Base-by-base conservation (phyloP, 2,888 invertebrate species). In the Xestia rhomboidea region DNA sequence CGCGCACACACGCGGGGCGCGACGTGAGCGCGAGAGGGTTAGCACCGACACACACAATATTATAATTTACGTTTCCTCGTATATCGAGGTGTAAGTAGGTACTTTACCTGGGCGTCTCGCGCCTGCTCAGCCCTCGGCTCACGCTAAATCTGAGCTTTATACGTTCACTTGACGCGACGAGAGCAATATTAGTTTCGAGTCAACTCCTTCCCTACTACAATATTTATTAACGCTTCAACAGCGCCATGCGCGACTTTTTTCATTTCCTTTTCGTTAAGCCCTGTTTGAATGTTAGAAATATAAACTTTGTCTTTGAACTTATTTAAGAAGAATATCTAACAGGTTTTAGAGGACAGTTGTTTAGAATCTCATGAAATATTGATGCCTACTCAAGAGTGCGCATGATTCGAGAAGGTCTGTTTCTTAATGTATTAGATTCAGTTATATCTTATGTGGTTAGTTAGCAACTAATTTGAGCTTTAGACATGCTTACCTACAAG, bases 41-140 rank as follows among this genome's bases (percentile, higher is more conserved):
- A 95, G 93, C 95, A 90, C 95, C 95, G 94, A 93, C 95, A 94
- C 95, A 96, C 95, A 95, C 96, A 95, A 96, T 96, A 96, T 96
- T 96, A 96, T 96, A 96, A 96, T 96, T 96, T 96, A 96, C 96
- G 96, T 96, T 95, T 95, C 94, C 95, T 93, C 96, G 96, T 96
- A 96, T 95, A 95, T 96, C 95, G 96, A 95, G 94, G 93, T 95
- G 96, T 96, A 96, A 96, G 96, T 95, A 96, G 95, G 95, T 94
- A 94, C 96, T 96, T 95, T 95, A 96, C 96, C 96, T 96, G 96
- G 95, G 95, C 95, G 96, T 93, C 95, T 94, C 94, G 94, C 96
- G 95, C 95, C 95, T 92, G 94, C 94, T 95, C 95, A 94, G 94
- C 94, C 95, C 95, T 94, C 95, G 94, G 93, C 94, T 94, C 94